phyloP scores from a whole-genome alignment of 2,113 vertebrate genomes.

The Nannobrachium achirus region DNA sequence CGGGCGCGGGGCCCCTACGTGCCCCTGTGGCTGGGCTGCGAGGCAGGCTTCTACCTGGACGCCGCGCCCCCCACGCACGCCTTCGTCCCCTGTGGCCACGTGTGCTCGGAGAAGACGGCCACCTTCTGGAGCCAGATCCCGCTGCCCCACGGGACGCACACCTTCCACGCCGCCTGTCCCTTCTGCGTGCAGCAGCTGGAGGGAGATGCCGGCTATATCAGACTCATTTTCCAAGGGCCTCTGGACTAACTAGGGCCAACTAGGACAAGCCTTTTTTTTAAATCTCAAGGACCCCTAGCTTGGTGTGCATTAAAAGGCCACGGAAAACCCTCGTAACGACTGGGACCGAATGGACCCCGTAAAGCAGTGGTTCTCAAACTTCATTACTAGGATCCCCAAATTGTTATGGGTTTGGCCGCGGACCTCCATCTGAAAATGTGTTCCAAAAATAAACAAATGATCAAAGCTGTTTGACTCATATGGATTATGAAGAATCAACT shows the following conservation, averaged over 20 bases:
- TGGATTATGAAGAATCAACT: no score
- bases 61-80: constrained; percentile 90
- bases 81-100: constrained; percentile 92
- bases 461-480: no score
- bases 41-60: constrained; percentile 93
- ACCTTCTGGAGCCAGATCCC: constrained; percentile 91
- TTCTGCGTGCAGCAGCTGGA: constrained; percentile 92
- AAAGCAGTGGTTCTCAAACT: no score
- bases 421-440: no score
- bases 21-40: constrained; percentile 92
- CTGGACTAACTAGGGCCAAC: constrained; percentile 67
- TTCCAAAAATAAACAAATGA: no score
- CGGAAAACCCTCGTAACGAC: no score
- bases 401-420: no score
- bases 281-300: no score
- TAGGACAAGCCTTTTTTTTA: background rate
- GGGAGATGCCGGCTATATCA: constrained; percentile 85
- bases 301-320: no score
- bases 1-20: constrained; percentile 89
- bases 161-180: constrained; percentile 92
- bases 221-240: constrained; percentile 95
- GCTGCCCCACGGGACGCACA: constrained; percentile 90
- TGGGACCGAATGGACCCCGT: no score
- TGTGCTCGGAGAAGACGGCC: constrained; percentile 93
- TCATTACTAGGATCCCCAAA: no score